phyloP scores from a whole-genome alignment of 2,113 vertebrate genomes.

The Tachysurus fulvidraco region DNA sequence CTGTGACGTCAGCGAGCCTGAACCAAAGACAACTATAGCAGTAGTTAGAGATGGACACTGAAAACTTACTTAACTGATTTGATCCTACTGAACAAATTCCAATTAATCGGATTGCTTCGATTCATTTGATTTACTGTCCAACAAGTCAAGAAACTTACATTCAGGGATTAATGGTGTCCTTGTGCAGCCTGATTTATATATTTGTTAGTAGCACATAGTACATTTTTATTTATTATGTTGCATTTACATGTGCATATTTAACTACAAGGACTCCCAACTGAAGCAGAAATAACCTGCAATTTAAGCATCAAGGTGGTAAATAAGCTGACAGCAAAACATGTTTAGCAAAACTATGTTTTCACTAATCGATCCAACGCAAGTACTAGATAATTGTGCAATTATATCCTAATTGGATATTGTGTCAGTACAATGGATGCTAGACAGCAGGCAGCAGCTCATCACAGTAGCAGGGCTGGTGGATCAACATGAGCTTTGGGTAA shows the following conservation, averaged over 20 bases:
- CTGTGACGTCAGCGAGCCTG: not conserved
- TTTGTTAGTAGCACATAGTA: not conserved
- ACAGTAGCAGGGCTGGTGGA: not conserved
- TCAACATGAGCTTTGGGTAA: not conserved
- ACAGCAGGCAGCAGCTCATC: not conserved
- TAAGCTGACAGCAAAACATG: not conserved
- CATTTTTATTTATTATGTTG: not conserved
- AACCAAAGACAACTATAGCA: not conserved
- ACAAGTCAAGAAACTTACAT: not conserved
- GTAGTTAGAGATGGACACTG: not conserved
- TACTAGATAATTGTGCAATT: not conserved
- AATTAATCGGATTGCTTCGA: not conserved
- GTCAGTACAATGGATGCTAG: not conserved
- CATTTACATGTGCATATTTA: not conserved
- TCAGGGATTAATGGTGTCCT: not conserved
- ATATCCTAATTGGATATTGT: not conserved
- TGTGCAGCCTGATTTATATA: not conserved
- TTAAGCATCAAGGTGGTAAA: not conserved
- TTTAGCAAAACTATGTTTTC: not conserved
- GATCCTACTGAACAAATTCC: not conserved
- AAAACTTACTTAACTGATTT: slow-evolving; percentile 7
- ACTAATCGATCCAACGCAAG: not conserved
- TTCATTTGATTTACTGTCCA: not conserved
- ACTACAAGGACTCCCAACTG: not conserved
- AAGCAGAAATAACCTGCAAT: not conserved